Conservation (phyloP, 2,797 vertebrate species). For the Pteropus rufus region DNA sequence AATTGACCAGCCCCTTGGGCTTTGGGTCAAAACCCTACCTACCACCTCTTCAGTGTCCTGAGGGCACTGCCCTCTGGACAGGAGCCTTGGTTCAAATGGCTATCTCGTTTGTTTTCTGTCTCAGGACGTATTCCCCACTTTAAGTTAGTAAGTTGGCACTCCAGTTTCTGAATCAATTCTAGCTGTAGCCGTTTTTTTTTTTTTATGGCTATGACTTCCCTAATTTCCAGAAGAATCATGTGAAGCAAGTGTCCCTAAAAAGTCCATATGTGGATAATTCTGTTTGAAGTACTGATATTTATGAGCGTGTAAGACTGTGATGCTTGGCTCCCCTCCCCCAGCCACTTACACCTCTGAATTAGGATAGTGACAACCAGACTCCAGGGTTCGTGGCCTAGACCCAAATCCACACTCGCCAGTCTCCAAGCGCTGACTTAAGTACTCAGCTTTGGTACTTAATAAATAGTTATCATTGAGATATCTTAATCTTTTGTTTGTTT, state of each 20-base stretch:
- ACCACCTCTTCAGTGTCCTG: background rate
- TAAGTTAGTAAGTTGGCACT: background rate
- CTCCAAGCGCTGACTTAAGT: background rate
- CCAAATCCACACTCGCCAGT: background rate
- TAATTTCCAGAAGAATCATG: background rate
- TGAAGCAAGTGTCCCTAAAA: conserved; percentile 29
- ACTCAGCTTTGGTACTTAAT: background rate
- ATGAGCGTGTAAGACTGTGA: background rate
- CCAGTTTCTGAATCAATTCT: background rate
- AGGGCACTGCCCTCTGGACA: background rate
- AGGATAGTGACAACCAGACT: background rate
- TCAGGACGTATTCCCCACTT: background rate
- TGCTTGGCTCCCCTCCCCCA: background rate
- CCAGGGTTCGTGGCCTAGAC: conserved; percentile 4
- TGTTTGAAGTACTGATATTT: background rate
- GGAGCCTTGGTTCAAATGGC: background rate
- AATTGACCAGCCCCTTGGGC: background rate
- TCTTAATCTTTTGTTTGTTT: background rate
- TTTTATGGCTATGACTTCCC: background rate
- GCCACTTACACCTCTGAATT: conserved; percentile 46
- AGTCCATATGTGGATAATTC: conserved; percentile 12
- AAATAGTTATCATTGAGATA: background rate
- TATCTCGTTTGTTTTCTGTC: background rate
- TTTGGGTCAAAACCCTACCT: background rate
- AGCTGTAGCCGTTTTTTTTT: background rate